phyloP scores from a whole-genome alignment of 2,888 invertebrate species.

The Leptinotarsa peninsularis region DNA sequence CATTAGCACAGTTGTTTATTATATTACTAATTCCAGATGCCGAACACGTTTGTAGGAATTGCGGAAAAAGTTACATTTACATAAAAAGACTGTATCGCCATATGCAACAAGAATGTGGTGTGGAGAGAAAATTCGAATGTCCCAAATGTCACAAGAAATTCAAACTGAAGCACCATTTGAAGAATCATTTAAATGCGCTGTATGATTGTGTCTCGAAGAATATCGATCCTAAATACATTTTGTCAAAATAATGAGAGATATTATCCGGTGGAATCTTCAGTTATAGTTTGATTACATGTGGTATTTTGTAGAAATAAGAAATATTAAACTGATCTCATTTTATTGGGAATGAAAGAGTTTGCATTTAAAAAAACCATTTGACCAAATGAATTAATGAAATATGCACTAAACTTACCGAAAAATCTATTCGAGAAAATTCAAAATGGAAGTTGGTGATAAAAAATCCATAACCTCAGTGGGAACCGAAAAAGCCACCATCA shows the following conservation, averaged over 20 bases:
- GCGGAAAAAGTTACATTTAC: constrained; percentile 41
- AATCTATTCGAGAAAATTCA: too few relatives aligned
- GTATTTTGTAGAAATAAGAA: too few relatives aligned
- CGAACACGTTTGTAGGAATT: constrained; percentile 32
- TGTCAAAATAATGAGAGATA: not conserved
- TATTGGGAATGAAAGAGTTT: too few relatives aligned
- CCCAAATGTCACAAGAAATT: constrained; percentile 45
- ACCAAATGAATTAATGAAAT: too few relatives aligned
- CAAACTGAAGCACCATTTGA: constrained; percentile 38
- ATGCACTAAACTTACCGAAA: too few relatives aligned
- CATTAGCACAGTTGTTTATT: not conserved
- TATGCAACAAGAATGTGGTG: constrained; percentile 25
- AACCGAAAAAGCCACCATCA: too few relatives aligned
- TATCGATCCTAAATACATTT: not conserved
- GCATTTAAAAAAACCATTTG: too few relatives aligned
- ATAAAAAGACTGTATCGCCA: constrained; percentile 73
- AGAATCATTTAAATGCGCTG: constrained; percentile 28
- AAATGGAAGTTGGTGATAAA: too few relatives aligned
- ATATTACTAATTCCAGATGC: not conserved
- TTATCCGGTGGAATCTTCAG: too few relatives aligned
- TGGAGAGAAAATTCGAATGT: constrained; percentile 40
- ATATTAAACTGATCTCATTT: too few relatives aligned
- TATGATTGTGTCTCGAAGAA: not conserved
- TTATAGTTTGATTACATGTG: too few relatives aligned
- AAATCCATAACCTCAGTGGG: too few relatives aligned